Conservation (phyloP, 1,140 invertebrate species). For the Bombus impatiens region DNA sequence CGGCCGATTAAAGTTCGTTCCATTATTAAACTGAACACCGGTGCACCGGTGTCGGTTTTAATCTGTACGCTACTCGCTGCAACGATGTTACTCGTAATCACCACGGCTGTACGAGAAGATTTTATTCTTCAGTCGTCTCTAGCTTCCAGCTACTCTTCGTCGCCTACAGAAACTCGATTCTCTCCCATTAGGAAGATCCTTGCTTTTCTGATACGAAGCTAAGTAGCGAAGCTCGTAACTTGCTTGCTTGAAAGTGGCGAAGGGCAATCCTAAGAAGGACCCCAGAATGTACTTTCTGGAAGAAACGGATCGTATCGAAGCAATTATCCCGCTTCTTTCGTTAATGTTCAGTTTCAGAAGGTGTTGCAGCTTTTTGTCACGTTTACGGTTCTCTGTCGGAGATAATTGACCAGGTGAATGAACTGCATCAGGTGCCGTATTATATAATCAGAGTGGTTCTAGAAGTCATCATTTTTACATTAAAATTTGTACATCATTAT, state of each 20-base stretch:
- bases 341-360: background rate
- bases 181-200: background rate
- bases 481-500: no score
- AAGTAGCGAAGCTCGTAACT: background rate
- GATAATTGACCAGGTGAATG: no score
- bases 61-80: background rate
- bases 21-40: slow-evolving; percentile 1
- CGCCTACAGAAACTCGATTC: background rate
- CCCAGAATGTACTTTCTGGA: background rate
- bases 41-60: slow-evolving; percentile 7
- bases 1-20: slow-evolving; percentile 13
- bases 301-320: background rate
- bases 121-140: background rate
- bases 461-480: no score
- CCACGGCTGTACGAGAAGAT: background rate
- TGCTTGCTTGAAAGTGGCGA: background rate
- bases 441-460: no score
- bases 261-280: background rate
- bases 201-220: background rate
- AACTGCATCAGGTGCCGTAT: no score
- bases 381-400: background rate
- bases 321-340: background rate
- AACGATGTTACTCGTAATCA: slow-evolving; percentile 4
- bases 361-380: background rate
- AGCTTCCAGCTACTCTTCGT: no score